Percentiles rank a stretch among this genome's conserved stretches.
Evolutionary conservation across 2,797 vertebrate species (phyloP).

Genomic region (Bucorvus abyssinicus): DNA sequence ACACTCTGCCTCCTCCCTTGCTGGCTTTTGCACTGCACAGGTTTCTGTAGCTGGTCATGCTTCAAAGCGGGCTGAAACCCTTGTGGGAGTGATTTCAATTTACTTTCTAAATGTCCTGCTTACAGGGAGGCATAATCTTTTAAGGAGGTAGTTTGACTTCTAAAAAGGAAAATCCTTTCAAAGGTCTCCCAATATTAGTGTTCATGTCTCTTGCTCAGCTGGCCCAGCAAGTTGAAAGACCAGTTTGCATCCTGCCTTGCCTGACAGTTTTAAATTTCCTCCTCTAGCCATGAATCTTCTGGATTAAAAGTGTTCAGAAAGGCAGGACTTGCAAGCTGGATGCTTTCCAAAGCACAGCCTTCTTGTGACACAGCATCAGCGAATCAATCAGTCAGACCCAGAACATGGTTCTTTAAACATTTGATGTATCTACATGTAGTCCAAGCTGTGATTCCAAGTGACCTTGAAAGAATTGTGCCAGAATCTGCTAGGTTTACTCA

Average conservation of each 20-base stretch:
- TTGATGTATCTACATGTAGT: background rate
- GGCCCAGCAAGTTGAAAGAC: constrained; percentile 20
- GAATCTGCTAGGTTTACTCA: background rate
- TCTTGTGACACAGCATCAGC: background rate
- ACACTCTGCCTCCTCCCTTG: background rate
- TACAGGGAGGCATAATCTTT: background rate
- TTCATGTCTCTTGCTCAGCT: background rate
- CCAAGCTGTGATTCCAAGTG: background rate
- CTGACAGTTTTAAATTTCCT: constrained; percentile 11
- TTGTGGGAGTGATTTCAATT: background rate
- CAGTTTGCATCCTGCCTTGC: constrained; percentile 13
- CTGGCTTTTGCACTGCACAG: background rate
- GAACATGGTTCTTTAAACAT: background rate
- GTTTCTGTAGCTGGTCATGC: background rate
- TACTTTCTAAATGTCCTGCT: background rate
- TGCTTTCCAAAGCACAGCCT: background rate
- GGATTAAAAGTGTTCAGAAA: background rate
- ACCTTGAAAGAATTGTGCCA: background rate
- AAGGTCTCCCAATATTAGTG: background rate
- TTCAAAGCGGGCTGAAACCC: background rate
- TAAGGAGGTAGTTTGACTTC: background rate
- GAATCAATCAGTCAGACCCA: background rate
- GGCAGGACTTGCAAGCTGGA: background rate
- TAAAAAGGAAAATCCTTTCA: background rate
- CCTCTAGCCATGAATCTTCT: background rate